phyloP scores from a whole-genome alignment of 2,113 vertebrate species.

The Mormyrus iriodes region DNA sequence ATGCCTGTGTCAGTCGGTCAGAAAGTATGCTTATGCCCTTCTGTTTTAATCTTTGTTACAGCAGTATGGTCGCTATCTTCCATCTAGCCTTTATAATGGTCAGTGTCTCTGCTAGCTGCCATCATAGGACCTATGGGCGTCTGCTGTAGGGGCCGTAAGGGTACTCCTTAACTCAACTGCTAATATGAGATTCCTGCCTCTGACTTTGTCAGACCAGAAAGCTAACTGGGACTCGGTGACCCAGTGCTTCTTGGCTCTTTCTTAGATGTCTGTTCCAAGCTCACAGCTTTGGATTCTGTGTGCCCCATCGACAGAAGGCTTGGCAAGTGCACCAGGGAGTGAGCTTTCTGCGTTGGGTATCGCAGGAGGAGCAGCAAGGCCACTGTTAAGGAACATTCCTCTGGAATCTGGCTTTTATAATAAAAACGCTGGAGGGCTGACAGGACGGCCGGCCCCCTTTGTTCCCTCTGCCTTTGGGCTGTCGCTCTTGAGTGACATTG shows the following conservation, averaged over 20 bases:
- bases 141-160: neutral
- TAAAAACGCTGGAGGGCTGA: neutral
- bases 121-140: neutral
- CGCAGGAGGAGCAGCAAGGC: neutral
- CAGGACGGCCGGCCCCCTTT: neutral
- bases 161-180: neutral
- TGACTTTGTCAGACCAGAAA: neutral
- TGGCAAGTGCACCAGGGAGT: neutral
- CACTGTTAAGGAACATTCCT: neutral
- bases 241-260: neutral
- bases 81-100: neutral
- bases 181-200: neutral
- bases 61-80: neutral
- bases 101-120: neutral
- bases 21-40: neutral
- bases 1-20: neutral
- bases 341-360: neutral
- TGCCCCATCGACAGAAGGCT: neutral
- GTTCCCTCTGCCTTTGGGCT: neutral
- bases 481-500: neutral
- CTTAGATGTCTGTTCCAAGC: neutral
- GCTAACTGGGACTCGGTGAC: neutral
- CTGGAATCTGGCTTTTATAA: no score
- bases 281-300: neutral
- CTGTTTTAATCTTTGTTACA: neutral